phyloP scores from a whole-genome alignment of 64 coral and sea anemone species.

The Trachythela sp. region DNA sequence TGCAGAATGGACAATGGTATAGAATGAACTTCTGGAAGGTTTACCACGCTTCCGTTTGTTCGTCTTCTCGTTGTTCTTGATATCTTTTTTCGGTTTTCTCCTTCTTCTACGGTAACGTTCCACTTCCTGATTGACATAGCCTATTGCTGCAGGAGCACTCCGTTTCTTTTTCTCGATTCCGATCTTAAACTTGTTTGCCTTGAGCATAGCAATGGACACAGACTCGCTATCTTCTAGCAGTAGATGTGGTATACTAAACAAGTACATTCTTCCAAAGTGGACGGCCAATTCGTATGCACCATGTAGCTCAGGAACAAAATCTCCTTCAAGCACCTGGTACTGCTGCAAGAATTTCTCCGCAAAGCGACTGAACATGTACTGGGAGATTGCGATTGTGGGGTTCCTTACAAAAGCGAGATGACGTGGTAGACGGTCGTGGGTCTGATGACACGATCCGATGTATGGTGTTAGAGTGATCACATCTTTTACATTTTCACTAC shows the following conservation, averaged over 20 bases:
- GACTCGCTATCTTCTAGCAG: too few species aligned
- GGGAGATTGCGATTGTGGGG: not conserved
- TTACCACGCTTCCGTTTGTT: slow-evolving; percentile 53
- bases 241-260: too few species aligned
- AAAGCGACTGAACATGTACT: slow-evolving; percentile 19
- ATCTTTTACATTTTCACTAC: slow-evolving; percentile 27
- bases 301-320: too few species aligned
- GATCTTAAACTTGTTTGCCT: not conserved
- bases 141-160: not conserved
- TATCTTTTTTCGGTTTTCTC: not conserved
- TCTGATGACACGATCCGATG: slow-evolving; percentile 34
- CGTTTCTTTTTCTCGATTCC: not conserved
- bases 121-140: not conserved
- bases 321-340: too few species aligned
- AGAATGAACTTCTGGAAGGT: slow-evolving; percentile 74
- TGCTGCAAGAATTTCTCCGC: not conserved
- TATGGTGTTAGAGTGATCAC: slow-evolving; percentile 39
- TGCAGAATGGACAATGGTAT: slow-evolving; percentile 53
- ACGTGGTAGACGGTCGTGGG: slow-evolving; percentile 9
- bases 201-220: too few species aligned
- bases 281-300: too few species aligned
- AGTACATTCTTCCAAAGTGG: too few species aligned
- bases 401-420: slow-evolving; percentile 18
- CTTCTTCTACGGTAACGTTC: not conserved
- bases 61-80: not conserved